Conservation (phyloP, 2,113 vertebrate species). For the Uria lomvia region DNA sequence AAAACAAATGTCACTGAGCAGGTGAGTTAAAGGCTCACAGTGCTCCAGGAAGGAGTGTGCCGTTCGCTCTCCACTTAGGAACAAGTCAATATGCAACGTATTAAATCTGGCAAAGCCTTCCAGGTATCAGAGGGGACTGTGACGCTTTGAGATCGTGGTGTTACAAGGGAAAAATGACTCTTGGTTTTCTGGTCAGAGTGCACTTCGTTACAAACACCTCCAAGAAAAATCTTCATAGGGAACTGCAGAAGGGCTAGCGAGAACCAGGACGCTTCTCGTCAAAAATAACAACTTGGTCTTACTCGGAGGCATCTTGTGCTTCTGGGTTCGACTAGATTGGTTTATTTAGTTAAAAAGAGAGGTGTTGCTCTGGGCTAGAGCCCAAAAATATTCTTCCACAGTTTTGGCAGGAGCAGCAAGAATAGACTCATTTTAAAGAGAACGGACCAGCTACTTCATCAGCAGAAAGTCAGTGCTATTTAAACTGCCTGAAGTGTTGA, state of each 20-base stretch:
- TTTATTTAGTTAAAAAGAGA: background rate
- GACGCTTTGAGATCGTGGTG: background rate
- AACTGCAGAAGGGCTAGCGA: background rate
- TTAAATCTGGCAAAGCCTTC: background rate
- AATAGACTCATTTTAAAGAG: background rate
- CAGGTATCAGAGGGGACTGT: no score
- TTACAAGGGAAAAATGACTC: background rate
- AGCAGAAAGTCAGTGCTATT: background rate
- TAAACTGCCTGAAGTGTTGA: background rate
- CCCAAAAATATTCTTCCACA: background rate
- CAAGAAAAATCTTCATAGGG: background rate
- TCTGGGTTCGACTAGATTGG: background rate
- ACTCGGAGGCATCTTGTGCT: background rate
- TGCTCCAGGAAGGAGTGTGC: background rate
- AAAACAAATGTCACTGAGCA: background rate
- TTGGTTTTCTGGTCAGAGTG: background rate
- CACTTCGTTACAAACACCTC: background rate
- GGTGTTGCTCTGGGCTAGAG: background rate
- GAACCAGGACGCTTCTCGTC: background rate
- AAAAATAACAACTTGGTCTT: background rate
- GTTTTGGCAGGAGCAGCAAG: background rate
- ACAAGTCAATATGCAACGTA: accelerated
- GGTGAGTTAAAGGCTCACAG: background rate
- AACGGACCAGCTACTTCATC: background rate
- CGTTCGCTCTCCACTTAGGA: no score